Base-by-base conservation (phyloP, 2,888 invertebrate genomes). In the Trisateles emortualis region DNA sequence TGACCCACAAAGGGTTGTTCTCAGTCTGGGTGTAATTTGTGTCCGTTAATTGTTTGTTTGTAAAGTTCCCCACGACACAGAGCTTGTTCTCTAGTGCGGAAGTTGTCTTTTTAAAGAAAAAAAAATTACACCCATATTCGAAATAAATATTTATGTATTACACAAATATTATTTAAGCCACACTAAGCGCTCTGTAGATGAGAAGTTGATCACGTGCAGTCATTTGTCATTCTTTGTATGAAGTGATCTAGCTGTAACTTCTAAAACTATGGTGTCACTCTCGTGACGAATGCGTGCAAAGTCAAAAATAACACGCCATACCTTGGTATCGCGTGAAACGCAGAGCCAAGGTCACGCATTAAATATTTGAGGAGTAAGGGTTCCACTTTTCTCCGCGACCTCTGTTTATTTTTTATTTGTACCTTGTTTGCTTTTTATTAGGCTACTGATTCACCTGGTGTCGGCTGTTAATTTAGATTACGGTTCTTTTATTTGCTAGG, bases 381-480 rank as follows among this genome's bases (percentile, higher is more conserved):
- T 30, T 24, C 29, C 13, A 51, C 35, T 49, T 54, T 52, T 60
- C 46, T 47, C 36, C 38, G 36, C 4, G 38, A 13, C 13, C 48
- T 29, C 13, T 67, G 57, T 64, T 67, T 65, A 59, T 62, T 63
- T 62, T 65, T 55, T 67, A 56, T 67, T 63, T 49, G 33, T 38
- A 33, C 32, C 42, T 50, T 67, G 64, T 68, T 64, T 63, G 54
- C 60, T 36, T 67, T 67, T 67, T 68, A 67, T 67, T 68, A 68
- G 39, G 59, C 42, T 64, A 57, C 54, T 68, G 64, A 68, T 64
- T 64, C 52, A 68, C 64, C 30, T 45, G 53, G 41, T 36, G 35
- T 59, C 39, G 48, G 24, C 48, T 53, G 58, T 52, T 58, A 64
- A 64, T 64, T 67, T 53, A 55, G 52, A 67, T 68, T 52, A 68